Base-by-base conservation (phyloP, 2,113 vertebrate species). In the Chaenogobius annularis region DNA sequence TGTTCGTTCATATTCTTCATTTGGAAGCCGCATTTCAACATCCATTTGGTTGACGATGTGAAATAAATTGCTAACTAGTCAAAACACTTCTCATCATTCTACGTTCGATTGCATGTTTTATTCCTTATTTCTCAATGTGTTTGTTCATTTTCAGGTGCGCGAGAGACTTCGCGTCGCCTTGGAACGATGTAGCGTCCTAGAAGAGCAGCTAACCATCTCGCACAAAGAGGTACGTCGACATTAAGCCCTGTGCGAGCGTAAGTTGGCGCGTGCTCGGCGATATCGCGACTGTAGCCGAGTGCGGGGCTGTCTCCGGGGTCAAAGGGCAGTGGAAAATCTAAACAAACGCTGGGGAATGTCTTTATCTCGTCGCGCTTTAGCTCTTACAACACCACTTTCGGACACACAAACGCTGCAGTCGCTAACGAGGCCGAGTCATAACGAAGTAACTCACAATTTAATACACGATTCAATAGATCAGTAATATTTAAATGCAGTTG, bases 131-230 rank as follows among this genome's bases (percentile, higher is more conserved):
- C 4, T 40, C 12, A 35, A 46, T 23, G 13, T 19, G 1, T 44
- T 52, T 12, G 52, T 58, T 8, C 7, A 17, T 2, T 46, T 58
- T 67, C 5, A 99, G 98, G 98, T 99, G 59, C 93, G 97, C 67
- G 98, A 98, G 87, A 91, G 97, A 37, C 87, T 99, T 23, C 95
- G 97, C 15, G 96, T 99, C 15, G 97, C 98, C 37, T 92, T 99
- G 82, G 98, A 99, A 86, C 91, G 98, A 85, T 98, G 97, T 86
- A 98, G 97, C 35, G 91, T 94, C 0, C 80, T 99, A 81, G 97
- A 99, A 83, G 98, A 98, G 71, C 96, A 99, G 75, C 84, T 99
- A 58, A 94, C 95, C 20, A 88, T 95, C 59, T 94, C 96, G 0
- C 96, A 98, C 85, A 99, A 98, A 90, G 97, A 99, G 95, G 98